phyloP scores from a whole-genome alignment of 2,113 vertebrate genomes.

The Urocitellus parryii region DNA sequence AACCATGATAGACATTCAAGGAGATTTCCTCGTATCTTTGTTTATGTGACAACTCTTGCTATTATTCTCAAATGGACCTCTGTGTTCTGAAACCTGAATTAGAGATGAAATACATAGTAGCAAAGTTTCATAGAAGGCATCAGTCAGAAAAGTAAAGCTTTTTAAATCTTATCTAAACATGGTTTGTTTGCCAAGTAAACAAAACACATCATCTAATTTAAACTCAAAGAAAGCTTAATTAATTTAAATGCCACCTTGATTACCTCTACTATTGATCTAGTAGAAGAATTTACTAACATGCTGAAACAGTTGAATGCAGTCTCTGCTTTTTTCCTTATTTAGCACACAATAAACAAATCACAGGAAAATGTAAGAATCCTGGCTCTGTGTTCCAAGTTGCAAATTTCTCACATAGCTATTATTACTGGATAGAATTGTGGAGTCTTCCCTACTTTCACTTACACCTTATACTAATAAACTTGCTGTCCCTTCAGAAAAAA shows the following conservation, averaged over 20 bases:
- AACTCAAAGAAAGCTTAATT: slow-evolving; percentile 76
- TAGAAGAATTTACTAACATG: slow-evolving; percentile 53
- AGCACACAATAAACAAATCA: slow-evolving; percentile 30
- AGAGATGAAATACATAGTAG: slow-evolving; percentile 25
- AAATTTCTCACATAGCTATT: slow-evolving; percentile 27
- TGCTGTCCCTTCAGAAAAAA: slow-evolving; percentile 52
- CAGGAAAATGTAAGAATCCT: slow-evolving; percentile 8
- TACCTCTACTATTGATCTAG: slow-evolving; percentile 66
- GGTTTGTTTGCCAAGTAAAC: slow-evolving; percentile 55
- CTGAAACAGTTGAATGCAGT: slow-evolving; percentile 38
- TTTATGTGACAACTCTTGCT: slow-evolving; percentile 62
- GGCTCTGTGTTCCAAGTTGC: background rate
- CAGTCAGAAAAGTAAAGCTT: slow-evolving; percentile 49
- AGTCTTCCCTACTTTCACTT: slow-evolving; percentile 26
- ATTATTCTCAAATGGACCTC: slow-evolving; percentile 34
- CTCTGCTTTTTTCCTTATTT: slow-evolving; percentile 47
- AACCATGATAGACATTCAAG: slow-evolving; percentile 34
- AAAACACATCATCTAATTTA: slow-evolving; percentile 69
- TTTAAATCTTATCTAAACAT: slow-evolving; percentile 65
- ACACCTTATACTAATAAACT: slow-evolving; percentile 10
- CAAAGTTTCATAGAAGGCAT: slow-evolving; percentile 53
- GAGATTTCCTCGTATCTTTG: slow-evolving; percentile 60
- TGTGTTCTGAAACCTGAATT: slow-evolving; percentile 56
- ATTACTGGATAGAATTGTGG: background rate
- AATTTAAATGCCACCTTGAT: slow-evolving; percentile 70